Evolutionary conservation across 1,140 invertebrate genomes (phyloP), one percentile per base, ranked within the genome.

Genomic region (Drosophila mayri): DNA sequence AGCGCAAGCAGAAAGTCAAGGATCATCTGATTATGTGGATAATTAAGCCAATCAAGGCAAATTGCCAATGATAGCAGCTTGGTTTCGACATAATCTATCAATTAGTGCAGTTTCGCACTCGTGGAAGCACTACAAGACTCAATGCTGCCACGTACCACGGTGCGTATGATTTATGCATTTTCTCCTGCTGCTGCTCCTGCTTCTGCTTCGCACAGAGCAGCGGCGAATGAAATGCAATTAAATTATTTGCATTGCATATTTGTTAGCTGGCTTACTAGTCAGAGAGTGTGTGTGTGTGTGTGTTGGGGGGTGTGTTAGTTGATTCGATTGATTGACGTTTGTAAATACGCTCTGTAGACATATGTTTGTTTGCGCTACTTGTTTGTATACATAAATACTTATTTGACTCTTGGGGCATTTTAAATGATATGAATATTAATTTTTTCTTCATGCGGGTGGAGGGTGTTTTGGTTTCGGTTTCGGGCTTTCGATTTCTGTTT

Each of bases 151-250:
- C 55, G 75, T 57, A 52, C 74, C 75, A 81, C 75, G 63, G 68
- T 78, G 83, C 76, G 79, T 74, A 87, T 87, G 84, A 87, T 88
- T 88, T 80, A 88, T 88, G 71, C 55, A 78, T 55, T 60, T 60
- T 40, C 18, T 37, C 32, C 18, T 75, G 43, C 61, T 70, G 60
- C 59, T 79, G 68, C 64, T 81, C 50, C 54, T 79, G 67, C 72
- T 62, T 35, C 70, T 66, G 68, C 66, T 82, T 52, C 44, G 73
- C 54, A 62, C 57, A 60, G 58, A 76, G 58, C 65, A 75, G 66
- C 62, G 52, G 47, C 79, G 73, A 86, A 80, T 83, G 64, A 80
- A 88, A 84, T 84, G 84, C 80, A 88, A 87, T 87, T 84, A 87
- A 84, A 87, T 71, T 90, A 72, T 87, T 87, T 90, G 85, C 84